Evolutionary conservation across 2,113 vertebrate genomes (phyloP).

Genomic region (Antennarius striatus): DNA sequence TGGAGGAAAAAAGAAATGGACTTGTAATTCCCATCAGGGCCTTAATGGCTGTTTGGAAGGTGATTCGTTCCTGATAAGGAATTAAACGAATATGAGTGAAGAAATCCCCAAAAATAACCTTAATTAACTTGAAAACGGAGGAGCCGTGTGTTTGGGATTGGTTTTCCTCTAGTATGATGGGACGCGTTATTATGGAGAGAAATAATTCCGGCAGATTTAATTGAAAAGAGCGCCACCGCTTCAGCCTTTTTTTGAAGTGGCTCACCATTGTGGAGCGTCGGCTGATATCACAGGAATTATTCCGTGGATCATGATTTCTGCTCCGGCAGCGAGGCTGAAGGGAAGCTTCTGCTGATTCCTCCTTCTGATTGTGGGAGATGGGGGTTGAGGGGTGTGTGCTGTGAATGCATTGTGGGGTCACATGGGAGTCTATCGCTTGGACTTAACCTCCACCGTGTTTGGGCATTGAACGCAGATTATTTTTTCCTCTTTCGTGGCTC

Average conservation of each 20-base stretch:
- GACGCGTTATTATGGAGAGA: background rate
- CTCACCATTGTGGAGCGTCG: background rate
- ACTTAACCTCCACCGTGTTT: background rate
- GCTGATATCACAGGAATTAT: slow-evolving; percentile 56
- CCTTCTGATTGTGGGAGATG: slow-evolving; percentile 61
- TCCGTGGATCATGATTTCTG: slow-evolving; percentile 65
- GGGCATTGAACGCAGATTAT: too few relatives aligned
- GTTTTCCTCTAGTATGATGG: slow-evolving; percentile 1
- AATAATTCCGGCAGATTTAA: slow-evolving; percentile 39
- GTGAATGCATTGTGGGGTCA: slow-evolving; percentile 70
- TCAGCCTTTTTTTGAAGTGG: background rate
- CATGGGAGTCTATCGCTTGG: slow-evolving; percentile 30
- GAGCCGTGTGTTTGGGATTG: slow-evolving; percentile 12
- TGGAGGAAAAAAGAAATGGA: slow-evolving; percentile 29
- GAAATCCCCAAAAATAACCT: slow-evolving; percentile 26
- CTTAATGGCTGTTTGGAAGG: slow-evolving; percentile 48
- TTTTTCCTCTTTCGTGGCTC: too few relatives aligned
- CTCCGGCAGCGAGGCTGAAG: slow-evolving; percentile 36
- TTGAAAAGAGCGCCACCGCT: slow-evolving; percentile 50
- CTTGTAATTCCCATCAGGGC: slow-evolving; percentile 59
- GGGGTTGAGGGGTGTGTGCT: slow-evolving; percentile 20
- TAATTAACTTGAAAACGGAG: slow-evolving; percentile 28
- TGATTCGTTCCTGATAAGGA: slow-evolving; percentile 47
- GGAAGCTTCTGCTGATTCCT: slow-evolving; percentile 68
- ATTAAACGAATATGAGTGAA: slow-evolving; percentile 21